These are phyloP conservation scores for Sclerurus mexicanus DNA, from an alignment of 2,113 vertebrate species.

Conservation along the genomic window DNA sequence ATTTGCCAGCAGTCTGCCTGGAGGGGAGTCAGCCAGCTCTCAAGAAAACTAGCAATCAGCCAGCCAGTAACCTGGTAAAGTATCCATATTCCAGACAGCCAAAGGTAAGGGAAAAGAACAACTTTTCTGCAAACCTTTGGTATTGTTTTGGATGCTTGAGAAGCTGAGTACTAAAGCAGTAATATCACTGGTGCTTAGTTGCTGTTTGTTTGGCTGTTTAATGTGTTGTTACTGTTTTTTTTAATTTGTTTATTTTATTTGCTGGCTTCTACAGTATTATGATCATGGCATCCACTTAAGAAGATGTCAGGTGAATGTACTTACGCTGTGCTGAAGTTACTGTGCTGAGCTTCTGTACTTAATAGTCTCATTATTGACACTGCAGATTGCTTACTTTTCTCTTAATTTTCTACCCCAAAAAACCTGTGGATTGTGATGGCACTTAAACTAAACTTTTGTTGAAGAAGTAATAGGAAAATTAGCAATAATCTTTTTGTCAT, in stretches of 20 bases:
- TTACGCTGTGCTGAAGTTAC: neutral
- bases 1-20: conserved; percentile 64
- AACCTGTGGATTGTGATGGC: neutral
- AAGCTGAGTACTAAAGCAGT: neutral
- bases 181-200: neutral
- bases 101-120: conserved; percentile 50
- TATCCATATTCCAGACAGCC: conserved; percentile 25
- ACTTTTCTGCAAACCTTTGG: conserved; percentile 24
- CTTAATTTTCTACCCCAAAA: neutral
- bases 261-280: neutral
- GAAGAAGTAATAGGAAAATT: neutral
- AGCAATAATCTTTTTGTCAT: neutral
- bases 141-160: conserved; percentile 36
- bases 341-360: conserved; percentile 17
- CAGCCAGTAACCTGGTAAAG: conserved; percentile 49
- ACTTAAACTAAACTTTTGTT: neutral
- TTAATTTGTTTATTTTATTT: conserved; percentile 34
- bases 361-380: neutral
- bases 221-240: neutral
- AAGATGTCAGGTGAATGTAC: neutral
- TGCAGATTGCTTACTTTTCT: neutral
- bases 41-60: conserved; percentile 46
- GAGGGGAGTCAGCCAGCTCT: conserved; percentile 39
- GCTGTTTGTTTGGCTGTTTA: conserved; percentile 30
- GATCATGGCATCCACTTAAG: neutral